Percentiles rank a stretch among this genome's conserved stretches.
phyloP scores from a whole-genome alignment of 2,797 vertebrate genomes.

The Microhierax caerulescens region DNA sequence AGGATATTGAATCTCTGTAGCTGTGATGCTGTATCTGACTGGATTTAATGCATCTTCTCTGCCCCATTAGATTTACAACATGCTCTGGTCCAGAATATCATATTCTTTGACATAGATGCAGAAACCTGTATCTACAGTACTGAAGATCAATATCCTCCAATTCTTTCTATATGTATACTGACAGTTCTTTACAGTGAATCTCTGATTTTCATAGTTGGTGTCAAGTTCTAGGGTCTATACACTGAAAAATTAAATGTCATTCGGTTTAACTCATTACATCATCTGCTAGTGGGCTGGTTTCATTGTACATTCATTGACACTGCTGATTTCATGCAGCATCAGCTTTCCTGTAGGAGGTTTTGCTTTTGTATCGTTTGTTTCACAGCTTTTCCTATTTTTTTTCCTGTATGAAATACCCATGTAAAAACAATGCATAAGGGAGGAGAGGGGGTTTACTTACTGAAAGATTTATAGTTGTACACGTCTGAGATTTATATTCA shows the following conservation, averaged over 20 bases:
- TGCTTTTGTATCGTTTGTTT: background rate
- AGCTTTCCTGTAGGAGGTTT: background rate
- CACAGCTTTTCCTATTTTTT: background rate
- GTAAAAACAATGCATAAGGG: background rate
- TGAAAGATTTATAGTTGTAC: background rate
- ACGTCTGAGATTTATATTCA: background rate
- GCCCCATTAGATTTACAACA: background rate
- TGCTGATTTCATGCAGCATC: background rate
- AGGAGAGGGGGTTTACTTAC: background rate
- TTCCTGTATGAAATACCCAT: background rate
- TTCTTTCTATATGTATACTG: background rate
- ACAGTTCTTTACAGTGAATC: background rate
- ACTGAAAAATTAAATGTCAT: background rate
- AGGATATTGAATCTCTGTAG: background rate
- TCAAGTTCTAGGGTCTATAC: background rate
- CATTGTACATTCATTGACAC: background rate
- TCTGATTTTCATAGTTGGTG: background rate
- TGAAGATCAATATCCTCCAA: background rate
- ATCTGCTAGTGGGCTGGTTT: background rate
- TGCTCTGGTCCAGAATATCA: background rate
- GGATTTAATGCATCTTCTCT: background rate
- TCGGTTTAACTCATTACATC: background rate
- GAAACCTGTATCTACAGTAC: background rate
- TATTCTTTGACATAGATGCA: background rate
- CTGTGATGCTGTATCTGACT: background rate